A percentile compares a stretch with the other conserved stretches of the same genome.
Evolutionary conservation across 2,113 vertebrate genomes (phyloP).

Genomic region (Sinocyclocheilus grahami): DNA sequence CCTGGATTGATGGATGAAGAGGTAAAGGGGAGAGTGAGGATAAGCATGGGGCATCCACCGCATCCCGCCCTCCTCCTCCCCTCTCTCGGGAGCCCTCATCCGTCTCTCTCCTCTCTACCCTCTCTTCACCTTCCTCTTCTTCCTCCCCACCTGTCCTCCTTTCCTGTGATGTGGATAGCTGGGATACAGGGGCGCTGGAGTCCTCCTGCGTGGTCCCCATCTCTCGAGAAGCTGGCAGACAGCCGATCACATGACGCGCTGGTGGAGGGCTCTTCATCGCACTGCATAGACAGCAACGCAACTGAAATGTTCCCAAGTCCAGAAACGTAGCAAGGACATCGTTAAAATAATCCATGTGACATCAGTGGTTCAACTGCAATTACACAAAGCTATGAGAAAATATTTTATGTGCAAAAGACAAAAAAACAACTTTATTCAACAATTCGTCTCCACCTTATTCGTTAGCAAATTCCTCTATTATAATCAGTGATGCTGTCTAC

Average conservation of each 20-base stretch:
- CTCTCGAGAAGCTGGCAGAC: constrained; percentile 49
- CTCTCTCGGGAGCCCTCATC: constrained; percentile 68
- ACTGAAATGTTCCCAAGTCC: too few species aligned
- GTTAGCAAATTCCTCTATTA: too few species aligned
- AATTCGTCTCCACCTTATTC: too few species aligned
- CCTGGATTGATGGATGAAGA: constrained; percentile 72
- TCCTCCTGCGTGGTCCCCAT: constrained; percentile 61
- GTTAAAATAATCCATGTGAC: too few species aligned
- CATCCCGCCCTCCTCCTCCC: constrained; percentile 66
- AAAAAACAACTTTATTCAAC: too few species aligned
- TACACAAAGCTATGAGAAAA: too few species aligned
- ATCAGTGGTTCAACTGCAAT: too few species aligned
- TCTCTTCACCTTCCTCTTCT: constrained; percentile 69
- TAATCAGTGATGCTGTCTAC: too few species aligned
- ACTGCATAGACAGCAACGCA: neutral
- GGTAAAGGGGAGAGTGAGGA: constrained; percentile 68
- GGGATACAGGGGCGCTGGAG: constrained; percentile 48
- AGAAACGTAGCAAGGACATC: too few species aligned
- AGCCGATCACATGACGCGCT: constrained; percentile 62
- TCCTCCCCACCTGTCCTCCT: constrained; percentile 64
- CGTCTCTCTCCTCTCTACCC: constrained; percentile 76
- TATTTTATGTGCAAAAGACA: too few species aligned
- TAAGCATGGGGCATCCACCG: constrained; percentile 66
- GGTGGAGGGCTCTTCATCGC: constrained; percentile 73
- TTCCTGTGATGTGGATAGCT: constrained; percentile 47